A percentile compares a stretch with the other conserved stretches of the same genome.
phyloP scores from a whole-genome alignment of 2,888 invertebrate genomes.

The Gerris lacustris region DNA sequence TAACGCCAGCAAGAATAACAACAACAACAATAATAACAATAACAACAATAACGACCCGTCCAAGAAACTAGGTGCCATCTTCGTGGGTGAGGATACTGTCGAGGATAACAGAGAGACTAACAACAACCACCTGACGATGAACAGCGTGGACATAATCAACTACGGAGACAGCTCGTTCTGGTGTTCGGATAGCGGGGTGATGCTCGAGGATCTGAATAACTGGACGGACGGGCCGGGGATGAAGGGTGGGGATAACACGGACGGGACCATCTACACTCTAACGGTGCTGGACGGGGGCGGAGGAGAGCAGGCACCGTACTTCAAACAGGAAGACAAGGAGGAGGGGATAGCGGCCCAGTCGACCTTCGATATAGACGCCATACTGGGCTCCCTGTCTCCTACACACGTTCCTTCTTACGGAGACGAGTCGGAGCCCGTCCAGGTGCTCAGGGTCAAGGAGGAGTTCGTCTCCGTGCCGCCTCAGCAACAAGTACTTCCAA shows the following conservation, averaged over 20 bases:
- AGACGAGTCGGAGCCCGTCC: slow-evolving; percentile 20
- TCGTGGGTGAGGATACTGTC: neutral
- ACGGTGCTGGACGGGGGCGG: slow-evolving; percentile 67
- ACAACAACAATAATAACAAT: slow-evolving; percentile 19
- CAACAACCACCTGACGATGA: slow-evolving; percentile 25
- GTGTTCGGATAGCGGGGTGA: slow-evolving; percentile 39
- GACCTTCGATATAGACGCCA: slow-evolving; percentile 56
- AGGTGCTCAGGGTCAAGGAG: slow-evolving; percentile 41
- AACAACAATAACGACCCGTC: slow-evolving; percentile 11
- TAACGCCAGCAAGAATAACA: slow-evolving; percentile 15
- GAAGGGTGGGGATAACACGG: slow-evolving; percentile 46
- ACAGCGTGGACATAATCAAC: slow-evolving; percentile 20
- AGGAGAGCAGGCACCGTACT: slow-evolving; percentile 37
- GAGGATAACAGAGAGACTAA: slow-evolving; percentile 23
- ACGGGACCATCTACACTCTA: slow-evolving; percentile 71
- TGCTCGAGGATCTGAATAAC: slow-evolving; percentile 70
- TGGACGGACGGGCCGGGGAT: slow-evolving; percentile 43
- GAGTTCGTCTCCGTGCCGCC: slow-evolving; percentile 37
- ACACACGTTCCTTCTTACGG: slow-evolving; percentile 19
- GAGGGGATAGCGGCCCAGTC: slow-evolving; percentile 33
- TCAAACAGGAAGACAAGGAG: slow-evolving; percentile 50
- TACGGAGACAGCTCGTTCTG: slow-evolving; percentile 21
- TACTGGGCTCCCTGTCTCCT: slow-evolving; percentile 44
- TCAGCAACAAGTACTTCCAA: slow-evolving; percentile 33
- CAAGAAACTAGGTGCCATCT: neutral